phyloP scores from a whole-genome alignment of 2,888 invertebrate species.

The Thumatha senex region DNA sequence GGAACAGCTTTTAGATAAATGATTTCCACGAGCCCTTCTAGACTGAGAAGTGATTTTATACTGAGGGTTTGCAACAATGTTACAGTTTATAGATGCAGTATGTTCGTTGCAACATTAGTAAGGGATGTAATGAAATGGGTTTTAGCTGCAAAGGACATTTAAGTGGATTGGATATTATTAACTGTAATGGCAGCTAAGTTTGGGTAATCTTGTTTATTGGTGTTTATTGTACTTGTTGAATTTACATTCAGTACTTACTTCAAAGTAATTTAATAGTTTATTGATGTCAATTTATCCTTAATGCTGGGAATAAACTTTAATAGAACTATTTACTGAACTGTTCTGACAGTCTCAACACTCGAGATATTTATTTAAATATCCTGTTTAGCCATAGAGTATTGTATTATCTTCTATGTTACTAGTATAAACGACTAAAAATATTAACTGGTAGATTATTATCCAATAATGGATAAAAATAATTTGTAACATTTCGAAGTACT shows the following conservation, averaged over 20 bases:
- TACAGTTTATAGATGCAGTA: slow-evolving; percentile 63
- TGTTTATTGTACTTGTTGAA: slow-evolving; percentile 23
- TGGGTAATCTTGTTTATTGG: slow-evolving; percentile 30
- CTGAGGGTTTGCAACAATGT: slow-evolving; percentile 71
- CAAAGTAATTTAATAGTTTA: slow-evolving; percentile 8
- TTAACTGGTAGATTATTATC: too few species aligned
- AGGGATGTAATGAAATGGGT: slow-evolving; percentile 71
- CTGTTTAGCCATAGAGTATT: too few species aligned
- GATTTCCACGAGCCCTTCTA: slow-evolving; percentile 55
- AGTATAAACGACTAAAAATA: too few species aligned
- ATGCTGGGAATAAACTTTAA: not conserved
- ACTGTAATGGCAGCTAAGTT: slow-evolving; percentile 41
- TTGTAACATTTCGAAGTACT: too few species aligned
- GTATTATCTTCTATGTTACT: too few species aligned
- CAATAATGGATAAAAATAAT: too few species aligned
- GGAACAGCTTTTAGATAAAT: slow-evolving; percentile 80
- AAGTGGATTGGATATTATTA: slow-evolving; percentile 70
- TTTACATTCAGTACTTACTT: slow-evolving; percentile 21
- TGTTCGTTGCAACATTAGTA: slow-evolving; percentile 62
- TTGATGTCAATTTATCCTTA: slow-evolving; percentile 2
- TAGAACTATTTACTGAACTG: not conserved
- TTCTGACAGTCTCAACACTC: not conserved
- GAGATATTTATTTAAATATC: too few species aligned
- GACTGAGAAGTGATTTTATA: slow-evolving; percentile 46
- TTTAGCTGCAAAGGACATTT: slow-evolving; percentile 55